Percentiles rank a stretch among this genome's conserved stretches.
These are phyloP conservation scores for Diabrotica virgifera DNA, from an alignment of 1,140 invertebrate genomes.

Conservation along the genomic window DNA sequence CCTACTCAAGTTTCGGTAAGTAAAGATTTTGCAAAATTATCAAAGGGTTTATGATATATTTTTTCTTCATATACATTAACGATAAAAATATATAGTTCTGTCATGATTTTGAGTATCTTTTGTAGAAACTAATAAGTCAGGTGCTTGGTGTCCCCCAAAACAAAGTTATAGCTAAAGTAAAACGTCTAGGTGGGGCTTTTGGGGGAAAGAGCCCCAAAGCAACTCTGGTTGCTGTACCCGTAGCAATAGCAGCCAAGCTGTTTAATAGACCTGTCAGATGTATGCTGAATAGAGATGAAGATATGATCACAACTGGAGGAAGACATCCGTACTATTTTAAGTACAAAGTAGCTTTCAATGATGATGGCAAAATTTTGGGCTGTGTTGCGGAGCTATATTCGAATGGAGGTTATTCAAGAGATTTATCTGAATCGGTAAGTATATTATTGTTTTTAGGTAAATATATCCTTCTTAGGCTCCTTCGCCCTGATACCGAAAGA, in stretches of 20 bases:
- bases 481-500: too few species aligned
- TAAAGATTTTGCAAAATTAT: not conserved
- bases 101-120: constrained; percentile 7
- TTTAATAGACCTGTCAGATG: constrained; percentile 76
- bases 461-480: too few species aligned
- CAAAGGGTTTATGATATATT: too few species aligned
- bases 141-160: constrained; percentile 73
- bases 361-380: constrained; percentile 70
- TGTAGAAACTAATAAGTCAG: constrained; percentile 70
- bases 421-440: constrained; percentile 78
- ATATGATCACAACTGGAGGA: constrained; percentile 84
- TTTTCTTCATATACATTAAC: too few species aligned
- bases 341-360: constrained; percentile 82
- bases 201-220: constrained; percentile 91
- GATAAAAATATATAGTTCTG: too few species aligned
- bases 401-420: constrained; percentile 80
- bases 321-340: constrained; percentile 85
- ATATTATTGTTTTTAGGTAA: too few species aligned
- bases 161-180: constrained; percentile 72
- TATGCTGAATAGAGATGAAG: constrained; percentile 91
- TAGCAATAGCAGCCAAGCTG: constrained; percentile 68
- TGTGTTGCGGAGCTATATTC: constrained; percentile 73
- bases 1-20: constrained; percentile 65
- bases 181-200: constrained; percentile 91
- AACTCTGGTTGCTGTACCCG: constrained; percentile 61